These are phyloP conservation scores for Tokudaia muenninki DNA, from an alignment of 2,797 vertebrate genomes.

Conservation along the genomic window DNA sequence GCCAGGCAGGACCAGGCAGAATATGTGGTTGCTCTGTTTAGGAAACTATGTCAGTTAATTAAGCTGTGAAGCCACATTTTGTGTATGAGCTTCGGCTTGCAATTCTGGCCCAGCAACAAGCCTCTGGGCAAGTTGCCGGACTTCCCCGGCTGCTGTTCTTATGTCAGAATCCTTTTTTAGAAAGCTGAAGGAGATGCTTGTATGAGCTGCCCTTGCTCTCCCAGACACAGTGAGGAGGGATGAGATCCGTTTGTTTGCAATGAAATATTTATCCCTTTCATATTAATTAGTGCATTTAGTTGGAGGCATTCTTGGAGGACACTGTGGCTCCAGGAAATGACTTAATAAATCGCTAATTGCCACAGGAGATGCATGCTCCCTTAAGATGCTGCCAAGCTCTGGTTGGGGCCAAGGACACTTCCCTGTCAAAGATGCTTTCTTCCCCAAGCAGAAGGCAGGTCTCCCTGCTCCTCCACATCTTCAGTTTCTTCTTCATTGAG, in stretches of 20 bases:
- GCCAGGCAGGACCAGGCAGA: rapidly evolving
- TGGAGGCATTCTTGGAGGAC: background rate
- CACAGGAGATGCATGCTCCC: background rate
- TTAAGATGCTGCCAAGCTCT: background rate
- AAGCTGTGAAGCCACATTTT: background rate
- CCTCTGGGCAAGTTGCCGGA: background rate
- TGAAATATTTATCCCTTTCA: slow-evolving; percentile 33
- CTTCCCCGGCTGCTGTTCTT: background rate
- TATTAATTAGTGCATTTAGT: slow-evolving; percentile 15
- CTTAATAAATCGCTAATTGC: background rate
- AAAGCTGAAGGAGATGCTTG: background rate
- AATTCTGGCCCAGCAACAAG: background rate
- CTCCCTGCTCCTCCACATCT: background rate
- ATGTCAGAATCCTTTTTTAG: background rate
- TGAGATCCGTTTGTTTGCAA: background rate
- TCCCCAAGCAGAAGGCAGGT: no score
- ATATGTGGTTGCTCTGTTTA: background rate
- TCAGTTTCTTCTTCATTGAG: background rate
- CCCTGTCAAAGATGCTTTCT: background rate
- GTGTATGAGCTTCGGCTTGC: background rate
- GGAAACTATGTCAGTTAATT: background rate
- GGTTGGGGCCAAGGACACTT: background rate
- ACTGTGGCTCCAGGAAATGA: background rate
- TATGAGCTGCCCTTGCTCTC: no score
- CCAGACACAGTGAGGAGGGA: background rate